These are phyloP conservation scores for Coenonympha arcania DNA, from an alignment of 2,888 invertebrate genomes.

Conservation along the genomic window DNA sequence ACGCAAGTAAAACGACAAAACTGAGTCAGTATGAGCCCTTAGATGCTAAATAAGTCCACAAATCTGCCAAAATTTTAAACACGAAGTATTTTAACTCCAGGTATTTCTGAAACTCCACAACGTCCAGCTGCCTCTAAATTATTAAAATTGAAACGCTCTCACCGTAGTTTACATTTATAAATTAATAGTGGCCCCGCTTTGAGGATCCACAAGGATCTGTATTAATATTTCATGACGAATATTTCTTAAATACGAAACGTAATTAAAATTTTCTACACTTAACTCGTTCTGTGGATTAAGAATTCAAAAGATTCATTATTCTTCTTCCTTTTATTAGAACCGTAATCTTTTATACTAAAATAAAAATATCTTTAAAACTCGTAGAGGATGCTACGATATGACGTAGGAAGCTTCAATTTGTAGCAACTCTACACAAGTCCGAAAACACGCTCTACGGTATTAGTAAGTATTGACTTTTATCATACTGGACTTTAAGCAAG, in stretches of 20 bases:
- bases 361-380: not conserved
- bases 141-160: constrained; percentile 20
- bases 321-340: not conserved
- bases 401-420: not conserved
- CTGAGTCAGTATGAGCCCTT: not conserved
- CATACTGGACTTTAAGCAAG: no score
- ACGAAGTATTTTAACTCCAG: constrained; percentile 1
- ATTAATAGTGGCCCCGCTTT: constrained; percentile 12
- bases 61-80: not conserved
- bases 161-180: constrained; percentile 12
- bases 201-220: not conserved
- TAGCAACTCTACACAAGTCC: not conserved
- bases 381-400: constrained; percentile 6
- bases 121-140: constrained; percentile 15
- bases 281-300: not conserved
- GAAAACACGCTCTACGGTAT: not conserved
- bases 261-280: not conserved
- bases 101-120: not conserved
- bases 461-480: no score
- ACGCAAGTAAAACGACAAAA: no score
- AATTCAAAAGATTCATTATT: not conserved
- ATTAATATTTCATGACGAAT: constrained; percentile 1
- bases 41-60: not conserved
- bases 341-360: not conserved
- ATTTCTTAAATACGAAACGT: constrained; percentile 3